A percentile compares a stretch with the other conserved stretches of the same genome.
These are phyloP conservation scores for Emydoidea blandingii DNA, from an alignment of 2,797 vertebrate species.

Conservation along the genomic window DNA sequence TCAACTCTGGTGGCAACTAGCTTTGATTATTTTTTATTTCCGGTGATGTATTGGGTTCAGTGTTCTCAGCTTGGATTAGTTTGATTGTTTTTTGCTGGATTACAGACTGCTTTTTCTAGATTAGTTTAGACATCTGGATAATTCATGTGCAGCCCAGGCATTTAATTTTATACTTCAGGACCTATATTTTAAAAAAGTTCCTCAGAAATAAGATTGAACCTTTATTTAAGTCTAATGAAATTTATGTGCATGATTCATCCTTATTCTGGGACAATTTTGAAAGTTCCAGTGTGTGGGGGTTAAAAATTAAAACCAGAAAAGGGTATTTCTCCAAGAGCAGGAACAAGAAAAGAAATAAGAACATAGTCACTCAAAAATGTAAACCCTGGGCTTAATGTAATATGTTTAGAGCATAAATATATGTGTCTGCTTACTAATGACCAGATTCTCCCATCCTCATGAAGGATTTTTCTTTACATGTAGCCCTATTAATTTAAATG, in stretches of 20 bases:
- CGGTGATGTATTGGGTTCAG: neutral
- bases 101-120: neutral
- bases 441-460: rapidly evolving
- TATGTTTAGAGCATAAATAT: neutral
- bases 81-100: slow-evolving; percentile 21
- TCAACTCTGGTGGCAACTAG: neutral
- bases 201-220: neutral
- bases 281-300: neutral
- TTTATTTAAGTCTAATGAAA: neutral
- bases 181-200: neutral
- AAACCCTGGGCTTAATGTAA: neutral
- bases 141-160: neutral
- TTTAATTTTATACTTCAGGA: neutral
- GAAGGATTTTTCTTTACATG: neutral
- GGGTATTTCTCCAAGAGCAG: neutral
- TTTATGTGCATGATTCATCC: neutral
- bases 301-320: neutral
- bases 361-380: neutral
- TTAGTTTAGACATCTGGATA: neutral
- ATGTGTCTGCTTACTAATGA: neutral
- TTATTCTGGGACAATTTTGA: neutral
- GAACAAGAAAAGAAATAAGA: slow-evolving; percentile 2
- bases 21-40: slow-evolving; percentile 7
- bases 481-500: neutral
- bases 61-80: neutral